A percentile compares a stretch with the other conserved stretches of the same genome.
Evolutionary conservation across 1,140 invertebrate genomes (phyloP).

Genomic region (Hydropsyche tenuis): DNA sequence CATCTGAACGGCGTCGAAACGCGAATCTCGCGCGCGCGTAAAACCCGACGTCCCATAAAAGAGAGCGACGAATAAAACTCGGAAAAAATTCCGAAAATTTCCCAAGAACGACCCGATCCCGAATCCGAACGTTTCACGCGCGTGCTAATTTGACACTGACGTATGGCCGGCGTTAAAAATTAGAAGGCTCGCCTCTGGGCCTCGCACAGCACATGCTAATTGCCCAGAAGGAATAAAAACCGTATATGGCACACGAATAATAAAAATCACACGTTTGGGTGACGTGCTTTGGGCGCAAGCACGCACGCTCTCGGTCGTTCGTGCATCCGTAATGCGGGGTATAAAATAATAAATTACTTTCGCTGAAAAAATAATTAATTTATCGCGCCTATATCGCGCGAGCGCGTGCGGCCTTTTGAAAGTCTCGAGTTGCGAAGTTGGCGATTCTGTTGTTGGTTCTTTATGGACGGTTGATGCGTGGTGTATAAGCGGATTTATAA

Average conservation of each 20-base stretch:
- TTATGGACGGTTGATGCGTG: too few relatives aligned
- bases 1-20: slow-evolving; percentile 1
- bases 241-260: slow-evolving; percentile 11
- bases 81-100: slow-evolving; percentile 1
- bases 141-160: slow-evolving; percentile 25
- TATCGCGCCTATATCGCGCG: too few relatives aligned
- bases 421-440: too few relatives aligned
- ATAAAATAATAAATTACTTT: too few relatives aligned
- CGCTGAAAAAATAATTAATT: too few relatives aligned
- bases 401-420: too few relatives aligned
- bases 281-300: background rate
- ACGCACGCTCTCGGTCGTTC: slow-evolving; percentile 9
- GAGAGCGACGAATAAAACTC: slow-evolving; percentile 1
- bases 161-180: slow-evolving; percentile 1
- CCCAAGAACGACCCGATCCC: background rate
- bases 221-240: background rate
- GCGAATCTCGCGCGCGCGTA: slow-evolving; percentile 6
- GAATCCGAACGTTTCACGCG: slow-evolving; percentile 11
- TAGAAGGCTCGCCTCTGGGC: background rate
- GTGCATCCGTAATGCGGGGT: slow-evolving; percentile 2
- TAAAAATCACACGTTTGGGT: slow-evolving; percentile 20
- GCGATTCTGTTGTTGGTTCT: too few relatives aligned
- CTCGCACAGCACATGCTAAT: slow-evolving; percentile 18
- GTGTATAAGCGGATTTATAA: too few relatives aligned
- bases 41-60: slow-evolving; percentile 7